Base-by-base conservation (phyloP, 2,113 vertebrate species). In the Hydropotes inermis region DNA sequence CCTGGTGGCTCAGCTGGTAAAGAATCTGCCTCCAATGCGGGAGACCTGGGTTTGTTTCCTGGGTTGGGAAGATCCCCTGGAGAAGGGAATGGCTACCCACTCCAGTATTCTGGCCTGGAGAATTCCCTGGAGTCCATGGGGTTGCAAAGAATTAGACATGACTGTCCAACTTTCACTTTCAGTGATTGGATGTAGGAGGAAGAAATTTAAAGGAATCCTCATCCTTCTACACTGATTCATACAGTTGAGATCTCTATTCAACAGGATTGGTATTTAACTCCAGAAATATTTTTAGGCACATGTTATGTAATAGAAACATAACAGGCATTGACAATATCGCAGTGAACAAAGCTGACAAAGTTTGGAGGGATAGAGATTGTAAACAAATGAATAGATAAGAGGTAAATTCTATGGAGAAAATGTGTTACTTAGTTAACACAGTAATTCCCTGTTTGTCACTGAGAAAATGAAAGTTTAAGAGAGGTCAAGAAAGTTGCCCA, bases 331-430 rank as follows among this genome's bases (percentile, higher is more conserved):
- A 43, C 82, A 88, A 39, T 92, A 74, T 1, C 82, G 39, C 61
- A 95, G 23, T 57, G 83, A 83, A 70, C 47, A 94, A 95, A 95
- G 58, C 36, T 70, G 70, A 57, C 12, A 57, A 89, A 28, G 33
- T 90, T 76, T 93, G 36, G n/a, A 30, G 17, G 25, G 7, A 64
- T 23, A 81, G 12, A 87, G 54, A 58, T 74, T 55, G 14, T 89
- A 83, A 96, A 87, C 14, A 64, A 93, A 70, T 23, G 57, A 93
- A 78, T 47, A 92, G 50, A 58, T 52, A 60, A 79, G 2, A 54
- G 30, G 28, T 88, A 88, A 88, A 50, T 91, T 88, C 58, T 91
- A 25, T 93, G 47, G 21, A 83, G 33, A 93, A 87, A 95, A 95
- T 54, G 50, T 57, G 21, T 64, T 74, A 87, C 47, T 76, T 95